Conservation (phyloP, 2,113 vertebrate genomes). For the Lamprotornis superbus region DNA sequence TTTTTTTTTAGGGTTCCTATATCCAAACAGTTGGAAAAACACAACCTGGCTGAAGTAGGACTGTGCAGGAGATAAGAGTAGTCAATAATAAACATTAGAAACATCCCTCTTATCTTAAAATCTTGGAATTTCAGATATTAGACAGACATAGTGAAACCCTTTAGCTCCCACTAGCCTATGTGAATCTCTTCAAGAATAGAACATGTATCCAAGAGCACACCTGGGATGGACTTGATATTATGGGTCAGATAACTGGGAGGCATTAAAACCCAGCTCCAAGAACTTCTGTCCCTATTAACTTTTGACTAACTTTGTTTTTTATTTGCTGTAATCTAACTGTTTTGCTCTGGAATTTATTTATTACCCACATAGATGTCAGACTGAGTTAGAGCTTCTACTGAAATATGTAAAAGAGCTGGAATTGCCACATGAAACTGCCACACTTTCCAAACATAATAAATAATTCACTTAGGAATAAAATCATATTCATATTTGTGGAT, state of each 20-base stretch:
- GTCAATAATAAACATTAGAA: background rate
- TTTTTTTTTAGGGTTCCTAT: background rate
- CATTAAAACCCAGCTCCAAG: background rate
- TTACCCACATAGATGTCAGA: background rate
- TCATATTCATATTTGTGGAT: background rate
- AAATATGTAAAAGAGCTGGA: background rate
- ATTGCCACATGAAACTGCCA: background rate
- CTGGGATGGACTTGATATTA: background rate
- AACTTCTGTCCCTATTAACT: background rate
- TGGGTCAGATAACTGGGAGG: background rate
- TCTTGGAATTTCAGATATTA: background rate
- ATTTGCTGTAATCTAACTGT: background rate
- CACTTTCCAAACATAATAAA: background rate
- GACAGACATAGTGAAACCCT: background rate
- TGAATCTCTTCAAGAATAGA: background rate
- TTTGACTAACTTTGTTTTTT: background rate
- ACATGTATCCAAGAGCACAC: background rate
- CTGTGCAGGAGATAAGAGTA: background rate
- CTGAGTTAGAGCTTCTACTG: background rate
- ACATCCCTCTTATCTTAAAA: background rate
- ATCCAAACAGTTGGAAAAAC: background rate
- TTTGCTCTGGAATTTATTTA: background rate
- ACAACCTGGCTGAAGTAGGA: background rate
- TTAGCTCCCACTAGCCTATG: background rate
- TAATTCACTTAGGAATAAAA: background rate